Base-by-base conservation (phyloP, 1,140 invertebrate species). In the Aradophagus sp. region DNA sequence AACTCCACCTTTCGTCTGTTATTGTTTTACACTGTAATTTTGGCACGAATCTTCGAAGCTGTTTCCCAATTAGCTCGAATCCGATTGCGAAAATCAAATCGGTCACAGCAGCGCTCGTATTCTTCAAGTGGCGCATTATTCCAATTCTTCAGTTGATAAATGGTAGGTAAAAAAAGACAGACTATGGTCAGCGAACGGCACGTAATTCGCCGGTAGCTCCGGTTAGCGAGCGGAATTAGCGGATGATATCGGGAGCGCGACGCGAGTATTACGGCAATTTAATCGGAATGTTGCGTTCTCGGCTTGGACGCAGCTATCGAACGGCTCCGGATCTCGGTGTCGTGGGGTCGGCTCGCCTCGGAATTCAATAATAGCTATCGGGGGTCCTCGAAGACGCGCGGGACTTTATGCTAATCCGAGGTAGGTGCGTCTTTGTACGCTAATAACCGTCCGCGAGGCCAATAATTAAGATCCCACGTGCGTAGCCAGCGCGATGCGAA, bases 321-420 rank as follows among this genome's bases (percentile, higher is more conserved):
- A 39, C 44, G 36, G 27, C 35, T 52, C 2, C 20, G 48, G 41
- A 69, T 68, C 53, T 58, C 58, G 44, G 44, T 67, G 69, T 58
- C 56, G 32, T n/a, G 27, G 53, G 58, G 32, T 50, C 44, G 58
- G 41, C 15, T 16, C 23, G 47, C 65, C 58, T 58, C 53, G 53
- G n/a, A n/a, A n/a, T n/a, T n/a, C n/a, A n/a, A n/a, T n/a, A n/a
- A n/a, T n/a, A n/a, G n/a, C n/a, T 68, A 26, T 67, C 44, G 50
- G 70, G 45, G 58, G 69, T 71, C 63, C 53, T 55, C 47, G 63
- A 75, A 73, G 73, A 77, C 61, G 72, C 48, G 53, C 68, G 70
- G 55, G 68, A 58, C 76, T 74, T 80, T 80, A 81, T 79, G 80
- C 75, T 81, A 81, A 82, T 82, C 44, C 36, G 19, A 7, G 47